Conservation (phyloP, 2,888 invertebrate species). For the Rhimphoctona megacephalus region DNA sequence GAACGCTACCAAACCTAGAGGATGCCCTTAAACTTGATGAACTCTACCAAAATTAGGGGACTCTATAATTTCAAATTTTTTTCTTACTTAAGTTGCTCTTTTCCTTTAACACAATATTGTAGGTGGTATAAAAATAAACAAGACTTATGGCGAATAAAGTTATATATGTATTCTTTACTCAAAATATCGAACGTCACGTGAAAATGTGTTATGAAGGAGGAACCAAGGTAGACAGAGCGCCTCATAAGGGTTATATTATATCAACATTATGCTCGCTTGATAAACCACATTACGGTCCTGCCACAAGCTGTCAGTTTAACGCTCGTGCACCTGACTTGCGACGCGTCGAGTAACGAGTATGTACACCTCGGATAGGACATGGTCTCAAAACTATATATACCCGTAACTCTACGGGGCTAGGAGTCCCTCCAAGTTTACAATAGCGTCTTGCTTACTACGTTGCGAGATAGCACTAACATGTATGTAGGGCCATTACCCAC, state of each 20-base stretch:
- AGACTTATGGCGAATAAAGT: neutral
- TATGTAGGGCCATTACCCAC: slow-evolving; percentile 15
- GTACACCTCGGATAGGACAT: slow-evolving; percentile 31
- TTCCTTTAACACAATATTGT: neutral
- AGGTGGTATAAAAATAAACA: neutral
- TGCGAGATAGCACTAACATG: slow-evolving; percentile 10
- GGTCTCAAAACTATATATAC: slow-evolving; percentile 9
- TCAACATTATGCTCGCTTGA: slow-evolving; percentile 50
- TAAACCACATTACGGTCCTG: slow-evolving; percentile 51
- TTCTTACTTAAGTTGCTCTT: neutral
- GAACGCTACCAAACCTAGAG: neutral
- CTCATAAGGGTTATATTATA: slow-evolving; percentile 38
- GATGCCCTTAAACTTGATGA: neutral
- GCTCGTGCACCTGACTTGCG: slow-evolving; percentile 50
- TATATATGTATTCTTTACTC: neutral
- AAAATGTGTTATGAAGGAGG: slow-evolving; percentile 15
- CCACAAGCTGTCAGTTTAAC: slow-evolving; percentile 41
- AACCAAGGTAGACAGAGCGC: slow-evolving; percentile 1
- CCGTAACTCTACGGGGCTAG: slow-evolving; percentile 1
- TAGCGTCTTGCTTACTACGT: slow-evolving; percentile 16
- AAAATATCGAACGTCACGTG: slow-evolving; percentile 4
- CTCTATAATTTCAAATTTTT: neutral
- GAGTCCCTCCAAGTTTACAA: slow-evolving; percentile 36
- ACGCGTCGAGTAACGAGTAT: slow-evolving; percentile 39
- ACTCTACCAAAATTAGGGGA: neutral